Percentiles rank a stretch among this genome's conserved stretches.
phyloP scores from a whole-genome alignment of 2,113 vertebrate genomes.

The Corydoras maculifer region DNA sequence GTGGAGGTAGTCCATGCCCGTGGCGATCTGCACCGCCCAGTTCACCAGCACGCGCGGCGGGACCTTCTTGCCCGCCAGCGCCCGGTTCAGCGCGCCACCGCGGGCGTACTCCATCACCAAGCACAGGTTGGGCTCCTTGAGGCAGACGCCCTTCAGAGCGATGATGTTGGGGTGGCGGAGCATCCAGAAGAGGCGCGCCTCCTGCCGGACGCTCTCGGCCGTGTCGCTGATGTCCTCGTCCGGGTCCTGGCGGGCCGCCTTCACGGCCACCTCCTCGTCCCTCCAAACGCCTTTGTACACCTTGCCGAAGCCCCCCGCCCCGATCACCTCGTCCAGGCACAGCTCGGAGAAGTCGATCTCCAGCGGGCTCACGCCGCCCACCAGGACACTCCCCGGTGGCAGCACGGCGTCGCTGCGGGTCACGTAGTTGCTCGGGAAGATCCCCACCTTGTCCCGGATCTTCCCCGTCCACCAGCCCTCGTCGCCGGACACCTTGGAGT shows the following conservation, averaged over 20 bases:
- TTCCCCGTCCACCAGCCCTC: constrained; percentile 90
- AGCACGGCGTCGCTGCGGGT: constrained; percentile 63
- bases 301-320: constrained; percentile 84
- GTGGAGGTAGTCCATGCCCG: constrained; percentile 88
- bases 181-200: constrained; percentile 84
- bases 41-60: constrained; percentile 84
- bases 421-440: constrained; percentile 87
- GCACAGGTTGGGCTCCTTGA: constrained; percentile 79
- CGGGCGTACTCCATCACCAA: constrained; percentile 88
- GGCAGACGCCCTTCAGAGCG: constrained; percentile 75
- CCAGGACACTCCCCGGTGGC: constrained; percentile 51
- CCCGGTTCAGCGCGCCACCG: constrained; percentile 78
- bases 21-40: constrained; percentile 87
- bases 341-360: constrained; percentile 82
- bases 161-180: constrained; percentile 84
- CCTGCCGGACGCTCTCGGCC: constrained; percentile 78
- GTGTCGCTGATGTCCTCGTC: constrained; percentile 61
- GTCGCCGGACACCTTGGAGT: constrained; percentile 83
- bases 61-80: constrained; percentile 79
- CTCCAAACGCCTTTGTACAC: constrained; percentile 81
- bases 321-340: constrained; percentile 80
- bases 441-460: constrained; percentile 81
- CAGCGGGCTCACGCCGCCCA: constrained; percentile 53
- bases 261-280: constrained; percentile 77
- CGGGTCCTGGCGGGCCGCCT: constrained; percentile 69